phyloP scores from a whole-genome alignment of 2,888 invertebrate species.

The Acanthosepion esculentum region DNA sequence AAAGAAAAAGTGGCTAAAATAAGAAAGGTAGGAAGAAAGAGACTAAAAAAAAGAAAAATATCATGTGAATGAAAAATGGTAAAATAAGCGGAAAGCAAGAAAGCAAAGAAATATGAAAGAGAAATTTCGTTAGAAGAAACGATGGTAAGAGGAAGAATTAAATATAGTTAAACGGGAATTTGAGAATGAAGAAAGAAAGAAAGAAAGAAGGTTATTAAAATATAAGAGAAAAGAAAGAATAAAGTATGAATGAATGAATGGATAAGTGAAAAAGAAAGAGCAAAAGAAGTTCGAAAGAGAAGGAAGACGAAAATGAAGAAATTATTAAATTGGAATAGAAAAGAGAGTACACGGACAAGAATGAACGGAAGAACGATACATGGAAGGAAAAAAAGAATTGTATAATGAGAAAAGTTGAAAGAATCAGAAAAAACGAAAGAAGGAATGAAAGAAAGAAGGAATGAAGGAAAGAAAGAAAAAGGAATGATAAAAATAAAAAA shows the following conservation, averaged over 20 bases:
- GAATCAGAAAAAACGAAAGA: background rate
- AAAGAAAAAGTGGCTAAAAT: no score
- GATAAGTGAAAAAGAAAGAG: no score
- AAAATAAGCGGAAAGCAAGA: background rate
- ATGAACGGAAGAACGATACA: no score
- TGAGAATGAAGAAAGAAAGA: background rate
- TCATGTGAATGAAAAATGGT: no score
- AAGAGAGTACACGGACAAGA: no score
- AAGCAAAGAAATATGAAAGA: background rate
- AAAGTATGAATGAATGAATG: no score
- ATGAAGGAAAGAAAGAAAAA: background rate
- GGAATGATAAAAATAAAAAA: background rate
- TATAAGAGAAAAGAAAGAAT: no score
- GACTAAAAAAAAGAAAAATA: no score
- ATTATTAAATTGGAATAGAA: background rate
- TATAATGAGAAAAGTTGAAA: background rate
- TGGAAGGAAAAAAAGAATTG: background rate
- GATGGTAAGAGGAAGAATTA: background rate
- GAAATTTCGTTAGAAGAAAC: background rate
- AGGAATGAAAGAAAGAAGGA: background rate
- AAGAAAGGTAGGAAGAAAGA: no score
- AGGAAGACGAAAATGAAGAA: accelerated
- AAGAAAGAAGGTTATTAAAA: background rate
- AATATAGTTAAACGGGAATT: background rate
- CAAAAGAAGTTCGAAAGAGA: background rate